Evolutionary conservation across 2,113 vertebrate genomes (phyloP), one percentile per base, ranked within the genome.

Genomic region (Dasypus novemcinctus): DNA sequence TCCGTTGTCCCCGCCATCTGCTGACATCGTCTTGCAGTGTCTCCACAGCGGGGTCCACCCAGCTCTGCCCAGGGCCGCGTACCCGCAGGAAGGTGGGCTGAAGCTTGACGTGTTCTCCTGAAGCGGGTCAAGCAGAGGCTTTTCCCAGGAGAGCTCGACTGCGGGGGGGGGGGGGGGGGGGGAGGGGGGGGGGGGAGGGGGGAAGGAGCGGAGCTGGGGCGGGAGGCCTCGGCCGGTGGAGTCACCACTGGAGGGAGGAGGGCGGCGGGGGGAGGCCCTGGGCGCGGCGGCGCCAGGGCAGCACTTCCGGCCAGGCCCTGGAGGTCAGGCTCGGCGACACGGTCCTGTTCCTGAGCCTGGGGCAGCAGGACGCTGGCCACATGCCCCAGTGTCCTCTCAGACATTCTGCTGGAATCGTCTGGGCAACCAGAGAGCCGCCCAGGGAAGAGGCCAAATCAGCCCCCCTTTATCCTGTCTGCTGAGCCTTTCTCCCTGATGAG

Each of bases 81-180:
- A 13, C 12, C 66, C 49, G 69, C 43, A 64, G 86, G 85, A 88
- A 72, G 38, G 9, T 9, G 91, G n/a, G 74, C 41, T 18, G 74
- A 74, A 92, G 80, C 84, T 71, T 66, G 57, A 76, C 63, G 0
- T 18, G 27, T 23, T 27, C 85, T 76, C 95, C 59, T 63, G 87
- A 93, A 72, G 46, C 69, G 43, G 66, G 38, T 72, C 61, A 29
- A 38, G 36, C 52, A 23, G 61, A 11, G 49, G 3, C 23, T 76
- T 27, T 75, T 75, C 11, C 43, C 86, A 68, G 52, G 38, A 3
- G 12, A 0, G 29, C 21, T 88, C 88, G 83, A 81, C 1, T 46
- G 11, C 17, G 75, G 31, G 49, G 80, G 59, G 66, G 78, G 71
- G 31, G 64, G 66, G 52, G 25, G 52, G 63, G 36, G 38, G 43